phyloP scores from a whole-genome alignment of 2,888 invertebrate genomes.

The Dioctria rufipes region DNA sequence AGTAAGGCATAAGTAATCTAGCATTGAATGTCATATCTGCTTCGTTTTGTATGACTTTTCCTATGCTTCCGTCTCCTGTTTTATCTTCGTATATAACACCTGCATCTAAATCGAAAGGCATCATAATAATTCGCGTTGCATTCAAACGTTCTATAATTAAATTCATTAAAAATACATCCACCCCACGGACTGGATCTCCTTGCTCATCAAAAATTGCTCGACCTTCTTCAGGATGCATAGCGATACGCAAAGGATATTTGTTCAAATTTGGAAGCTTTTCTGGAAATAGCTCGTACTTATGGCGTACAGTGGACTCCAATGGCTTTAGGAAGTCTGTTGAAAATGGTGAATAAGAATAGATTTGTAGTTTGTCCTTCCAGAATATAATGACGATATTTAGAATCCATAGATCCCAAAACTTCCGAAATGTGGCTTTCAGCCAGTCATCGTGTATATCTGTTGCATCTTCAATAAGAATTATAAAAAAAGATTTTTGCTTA shows the following conservation, averaged over 20 bases:
- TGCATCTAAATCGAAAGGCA: constrained; percentile 58
- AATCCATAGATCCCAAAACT: constrained; percentile 74
- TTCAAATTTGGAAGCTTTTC: constrained; percentile 66
- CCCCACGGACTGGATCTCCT: constrained; percentile 65
- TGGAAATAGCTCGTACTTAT: constrained; percentile 65
- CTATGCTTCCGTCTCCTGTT: constrained; percentile 64
- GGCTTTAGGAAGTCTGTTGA: constrained; percentile 69
- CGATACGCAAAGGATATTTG: constrained; percentile 65
- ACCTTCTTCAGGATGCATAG: constrained; percentile 69
- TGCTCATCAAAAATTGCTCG: constrained; percentile 67
- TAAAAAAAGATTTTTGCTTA: constrained; percentile 67
- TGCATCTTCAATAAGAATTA: constrained; percentile 65
- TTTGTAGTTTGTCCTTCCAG: constrained; percentile 67
- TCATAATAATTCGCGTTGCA: constrained; percentile 71
- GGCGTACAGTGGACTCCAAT: constrained; percentile 59
- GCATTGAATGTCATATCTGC: constrained; percentile 74
- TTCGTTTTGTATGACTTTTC: constrained; percentile 63
- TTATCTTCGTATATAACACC: constrained; percentile 60
- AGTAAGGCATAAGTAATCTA: constrained; percentile 72
- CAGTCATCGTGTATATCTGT: constrained; percentile 60
- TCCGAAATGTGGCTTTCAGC: constrained; percentile 72
- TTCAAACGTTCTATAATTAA: constrained; percentile 71
- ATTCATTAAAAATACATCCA: constrained; percentile 70
- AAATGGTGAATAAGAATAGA: constrained; percentile 74
- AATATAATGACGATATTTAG: constrained; percentile 71